Evolutionary conservation across 2,113 vertebrate species (phyloP).

Genomic region (Lontra canadensis): DNA sequence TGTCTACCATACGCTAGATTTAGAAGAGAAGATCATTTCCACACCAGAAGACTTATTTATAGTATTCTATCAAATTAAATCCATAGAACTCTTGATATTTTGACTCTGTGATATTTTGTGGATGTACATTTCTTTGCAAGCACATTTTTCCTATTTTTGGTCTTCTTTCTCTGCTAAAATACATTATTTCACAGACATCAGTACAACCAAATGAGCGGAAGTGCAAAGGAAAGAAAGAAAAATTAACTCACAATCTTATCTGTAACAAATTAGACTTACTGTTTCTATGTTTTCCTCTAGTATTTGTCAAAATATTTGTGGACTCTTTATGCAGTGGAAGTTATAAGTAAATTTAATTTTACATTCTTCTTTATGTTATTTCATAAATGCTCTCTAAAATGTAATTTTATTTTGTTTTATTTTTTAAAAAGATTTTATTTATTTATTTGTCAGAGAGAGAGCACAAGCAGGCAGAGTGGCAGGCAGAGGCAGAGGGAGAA

Average conservation of each 20-base stretch:
- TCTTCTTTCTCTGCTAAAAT: constrained; percentile 39
- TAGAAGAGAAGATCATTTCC: not conserved
- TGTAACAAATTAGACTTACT: constrained; percentile 10
- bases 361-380: not conserved
- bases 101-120: constrained; percentile 31
- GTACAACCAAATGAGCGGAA: not conserved
- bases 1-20: not conserved
- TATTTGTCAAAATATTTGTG: constrained; percentile 31
- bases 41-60: not conserved
- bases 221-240: not conserved
- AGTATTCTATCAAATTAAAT: not conserved
- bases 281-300: not conserved
- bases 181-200: not conserved
- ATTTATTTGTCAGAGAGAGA: not conserved
- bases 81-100: not conserved
- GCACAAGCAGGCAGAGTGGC: no score
- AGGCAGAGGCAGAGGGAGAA: no score
- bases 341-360: constrained; percentile 25
- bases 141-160: not conserved
- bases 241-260: not conserved
- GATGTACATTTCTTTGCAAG: not conserved
- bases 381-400: not conserved
- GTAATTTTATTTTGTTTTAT: not conserved
- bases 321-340: constrained; percentile 22
- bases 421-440: no score